These are phyloP conservation scores for Siniperca scherzeri DNA, from an alignment of 2,797 vertebrate genomes.

Conservation along the genomic window DNA sequence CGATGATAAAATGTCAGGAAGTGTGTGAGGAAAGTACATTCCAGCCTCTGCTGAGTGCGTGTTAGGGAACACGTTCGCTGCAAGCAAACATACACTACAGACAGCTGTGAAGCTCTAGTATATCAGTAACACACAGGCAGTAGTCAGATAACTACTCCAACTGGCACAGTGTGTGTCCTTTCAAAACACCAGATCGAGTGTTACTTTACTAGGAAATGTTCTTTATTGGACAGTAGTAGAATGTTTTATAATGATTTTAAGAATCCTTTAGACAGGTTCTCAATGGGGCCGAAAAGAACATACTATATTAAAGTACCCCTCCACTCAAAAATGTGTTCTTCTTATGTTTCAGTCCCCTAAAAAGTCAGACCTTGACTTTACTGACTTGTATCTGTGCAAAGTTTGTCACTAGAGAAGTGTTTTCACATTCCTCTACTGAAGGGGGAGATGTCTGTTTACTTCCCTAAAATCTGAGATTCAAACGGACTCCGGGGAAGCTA, in stretches of 20 bases:
- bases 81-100: not conserved
- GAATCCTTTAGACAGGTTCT: not conserved
- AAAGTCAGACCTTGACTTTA: no score
- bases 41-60: constrained; percentile 10
- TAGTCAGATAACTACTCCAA: not conserved
- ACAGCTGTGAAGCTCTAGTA: not conserved
- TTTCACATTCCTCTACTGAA: no score
- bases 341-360: no score
- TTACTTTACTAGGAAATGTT: not conserved
- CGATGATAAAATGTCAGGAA: constrained; percentile 61
- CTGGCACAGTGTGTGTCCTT: not conserved
- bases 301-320: no score
- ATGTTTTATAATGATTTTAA: not conserved
- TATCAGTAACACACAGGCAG: constrained; percentile 11
- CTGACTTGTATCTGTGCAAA: no score
- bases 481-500: no score
- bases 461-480: no score
- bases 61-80: not conserved
- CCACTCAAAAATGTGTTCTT: no score
- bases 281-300: not conserved
- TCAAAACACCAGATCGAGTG: not conserved
- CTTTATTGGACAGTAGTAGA: no score
- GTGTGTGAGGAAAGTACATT: constrained; percentile 46
- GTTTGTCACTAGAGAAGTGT: no score
- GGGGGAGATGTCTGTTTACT: no score